These are phyloP conservation scores for Serilophus lunatus DNA, from an alignment of 2,113 vertebrate species.

Conservation along the genomic window DNA sequence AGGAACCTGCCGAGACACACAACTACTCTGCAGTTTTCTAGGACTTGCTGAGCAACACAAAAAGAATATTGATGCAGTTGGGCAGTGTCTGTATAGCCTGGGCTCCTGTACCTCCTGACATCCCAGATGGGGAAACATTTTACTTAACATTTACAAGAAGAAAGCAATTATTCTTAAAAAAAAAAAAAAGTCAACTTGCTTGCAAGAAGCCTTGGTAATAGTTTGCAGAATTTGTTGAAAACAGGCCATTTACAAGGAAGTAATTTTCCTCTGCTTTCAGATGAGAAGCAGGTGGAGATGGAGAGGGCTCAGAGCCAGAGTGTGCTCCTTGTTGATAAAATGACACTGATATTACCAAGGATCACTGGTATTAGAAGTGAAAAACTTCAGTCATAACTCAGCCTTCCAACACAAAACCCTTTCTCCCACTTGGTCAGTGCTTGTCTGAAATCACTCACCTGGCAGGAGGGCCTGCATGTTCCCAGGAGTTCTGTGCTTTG, in stretches of 20 bases:
- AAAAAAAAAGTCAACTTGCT: background rate
- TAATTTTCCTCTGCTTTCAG: background rate
- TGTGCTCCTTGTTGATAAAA: background rate
- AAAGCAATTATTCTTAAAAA: background rate
- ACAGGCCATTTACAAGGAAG: background rate
- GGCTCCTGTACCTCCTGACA: background rate
- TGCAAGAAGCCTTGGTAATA: background rate
- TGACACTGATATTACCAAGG: background rate
- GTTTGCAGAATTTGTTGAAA: background rate
- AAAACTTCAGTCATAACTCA: background rate
- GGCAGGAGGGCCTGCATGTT: background rate
- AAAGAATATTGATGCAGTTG: background rate
- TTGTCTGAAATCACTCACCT: background rate
- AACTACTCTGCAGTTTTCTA: background rate
- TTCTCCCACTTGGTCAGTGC: background rate
- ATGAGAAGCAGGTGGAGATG: background rate
- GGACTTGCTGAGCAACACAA: background rate
- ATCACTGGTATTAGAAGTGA: background rate
- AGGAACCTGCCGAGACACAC: background rate
- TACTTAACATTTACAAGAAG: background rate
- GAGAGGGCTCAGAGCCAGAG: background rate
- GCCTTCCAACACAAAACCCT: background rate
- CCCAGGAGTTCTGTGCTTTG: background rate
- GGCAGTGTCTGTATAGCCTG: background rate
- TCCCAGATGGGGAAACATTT: accelerated